Evolutionary conservation across 2,888 invertebrate genomes (phyloP), one percentile per base, ranked within the genome.

Genomic region (Tuberolachnus salignus): DNA sequence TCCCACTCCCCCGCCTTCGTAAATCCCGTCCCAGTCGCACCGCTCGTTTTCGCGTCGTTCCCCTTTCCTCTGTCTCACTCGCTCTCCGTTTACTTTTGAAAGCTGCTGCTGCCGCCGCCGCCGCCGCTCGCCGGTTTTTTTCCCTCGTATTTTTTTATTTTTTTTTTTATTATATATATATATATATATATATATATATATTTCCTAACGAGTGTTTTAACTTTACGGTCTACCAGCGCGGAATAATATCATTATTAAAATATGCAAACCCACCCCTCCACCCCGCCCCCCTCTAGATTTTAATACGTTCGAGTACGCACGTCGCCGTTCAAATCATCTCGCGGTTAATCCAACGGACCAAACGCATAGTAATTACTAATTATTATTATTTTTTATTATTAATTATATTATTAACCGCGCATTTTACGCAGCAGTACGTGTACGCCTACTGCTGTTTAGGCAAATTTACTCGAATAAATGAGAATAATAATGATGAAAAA

Each of bases 191-290:
- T n/a, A n/a, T 69, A 34, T 4, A 34, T 34, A 34, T 34, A 34
- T 34, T 34, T 34, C 11, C 8, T 49, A 10, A n/a, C 59, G 44
- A 44, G 21, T 44, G 44, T 70, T 70, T 70, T 57, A 42, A 57
- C 44, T 70, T 57, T n/a, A 57, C 70, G 44, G 42, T 57, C 44
- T 57, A 44, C 55, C 55, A 23, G 16, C 16, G 70, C 44, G 23
- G 44, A 70, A 70, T 70, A 70, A 70, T 44, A 44, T 49, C 44
- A 11, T 42, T 42, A 34, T 44, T 23, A 44, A 55, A 23, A 57
- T 3, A 23, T 23, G n/a, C n/a, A n/a, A n/a, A n/a, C n/a, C n/a
- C n/a, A 23, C 64, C n/a, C n/a, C n/a, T n/a, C n/a, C 44, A n/a
- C 19, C 1, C 19, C n/a, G n/a, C 19, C 19, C 55, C 10, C n/a